Conservation (phyloP, 2,113 vertebrate species). For the Rhegmatorhina hoffmannsi region DNA sequence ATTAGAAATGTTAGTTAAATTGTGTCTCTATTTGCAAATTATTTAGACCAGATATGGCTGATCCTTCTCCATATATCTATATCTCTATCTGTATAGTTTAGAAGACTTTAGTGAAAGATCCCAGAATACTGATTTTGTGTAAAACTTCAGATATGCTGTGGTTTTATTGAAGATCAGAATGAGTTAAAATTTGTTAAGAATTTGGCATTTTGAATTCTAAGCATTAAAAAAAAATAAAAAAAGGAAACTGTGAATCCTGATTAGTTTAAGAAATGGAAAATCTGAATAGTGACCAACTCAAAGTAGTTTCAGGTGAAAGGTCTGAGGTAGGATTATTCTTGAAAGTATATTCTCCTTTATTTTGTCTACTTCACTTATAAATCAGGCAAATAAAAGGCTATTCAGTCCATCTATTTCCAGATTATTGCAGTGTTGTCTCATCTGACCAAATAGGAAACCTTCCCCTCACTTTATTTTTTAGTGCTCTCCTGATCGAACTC, state of each 20-base stretch:
- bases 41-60: not conserved
- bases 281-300: not conserved
- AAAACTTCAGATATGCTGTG: not conserved
- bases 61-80: not conserved
- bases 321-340: not conserved
- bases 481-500: not conserved
- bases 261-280: conserved; percentile 49
- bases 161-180: not conserved
- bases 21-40: not conserved
- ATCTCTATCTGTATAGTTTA: not conserved
- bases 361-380: conserved; percentile 36
- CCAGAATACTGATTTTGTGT: not conserved
- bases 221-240: not conserved
- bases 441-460: not conserved
- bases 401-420: not conserved
- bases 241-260: not conserved
- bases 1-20: not conserved
- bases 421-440: not conserved
- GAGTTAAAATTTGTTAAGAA: not conserved
- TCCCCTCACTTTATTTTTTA: not conserved
- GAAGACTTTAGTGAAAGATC: not conserved
- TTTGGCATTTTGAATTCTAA: not conserved
- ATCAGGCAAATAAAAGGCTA: not conserved
- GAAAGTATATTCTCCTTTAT: conserved; percentile 14
- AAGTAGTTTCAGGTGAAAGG: conserved; percentile 43